Conservation (phyloP, 2,113 vertebrate species). For the Amphiprion ocellaris region DNA sequence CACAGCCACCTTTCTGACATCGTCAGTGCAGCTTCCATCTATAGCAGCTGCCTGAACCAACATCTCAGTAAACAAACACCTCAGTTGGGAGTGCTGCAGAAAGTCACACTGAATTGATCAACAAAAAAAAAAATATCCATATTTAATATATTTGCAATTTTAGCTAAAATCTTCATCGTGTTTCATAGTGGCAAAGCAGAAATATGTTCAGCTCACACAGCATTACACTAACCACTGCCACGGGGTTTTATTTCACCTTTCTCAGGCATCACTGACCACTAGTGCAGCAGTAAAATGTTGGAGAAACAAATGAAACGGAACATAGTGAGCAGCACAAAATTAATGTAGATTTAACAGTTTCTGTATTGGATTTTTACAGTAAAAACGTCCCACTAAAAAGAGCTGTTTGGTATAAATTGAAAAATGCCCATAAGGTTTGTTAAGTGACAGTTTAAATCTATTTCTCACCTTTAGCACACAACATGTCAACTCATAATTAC, state of each 20-base stretch:
- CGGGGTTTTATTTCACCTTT: neutral
- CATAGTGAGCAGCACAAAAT: neutral
- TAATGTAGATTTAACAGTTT: neutral
- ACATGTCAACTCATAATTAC: neutral
- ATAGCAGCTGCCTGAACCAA: neutral
- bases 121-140: neutral
- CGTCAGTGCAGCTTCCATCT: neutral
- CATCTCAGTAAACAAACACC: slow-evolving; percentile 23
- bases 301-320: neutral
- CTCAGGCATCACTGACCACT: neutral
- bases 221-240: neutral
- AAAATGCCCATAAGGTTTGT: neutral
- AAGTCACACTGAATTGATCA: neutral
- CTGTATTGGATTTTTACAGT: neutral
- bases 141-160: neutral
- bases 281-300: neutral
- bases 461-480: too few species aligned
- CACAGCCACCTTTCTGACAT: slow-evolving; percentile 2
- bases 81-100: neutral
- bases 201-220: neutral
- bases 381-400: neutral
- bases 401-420: neutral
- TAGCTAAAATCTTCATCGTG: neutral
- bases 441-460: neutral
- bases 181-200: neutral